These are phyloP conservation scores for Erythrolamprus reginae DNA, from an alignment of 2,113 vertebrate species.

Conservation along the genomic window DNA sequence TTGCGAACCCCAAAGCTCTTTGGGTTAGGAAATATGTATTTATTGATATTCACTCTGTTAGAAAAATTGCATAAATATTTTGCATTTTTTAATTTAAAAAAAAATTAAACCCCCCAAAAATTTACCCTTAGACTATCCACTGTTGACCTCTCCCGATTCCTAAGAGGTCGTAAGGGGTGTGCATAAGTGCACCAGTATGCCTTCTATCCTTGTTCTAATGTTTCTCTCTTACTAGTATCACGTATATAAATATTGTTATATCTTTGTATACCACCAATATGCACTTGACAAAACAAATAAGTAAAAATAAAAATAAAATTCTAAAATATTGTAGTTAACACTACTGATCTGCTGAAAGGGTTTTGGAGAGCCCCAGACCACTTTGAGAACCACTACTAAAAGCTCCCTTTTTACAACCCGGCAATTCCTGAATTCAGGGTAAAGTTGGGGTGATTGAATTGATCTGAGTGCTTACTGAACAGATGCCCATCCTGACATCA, in stretches of 20 bases:
- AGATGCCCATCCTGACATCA: background rate
- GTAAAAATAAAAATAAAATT: no score
- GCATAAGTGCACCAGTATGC: no score
- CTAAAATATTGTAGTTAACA: background rate
- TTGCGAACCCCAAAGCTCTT: background rate
- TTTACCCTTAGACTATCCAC: no score
- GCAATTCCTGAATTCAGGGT: background rate
- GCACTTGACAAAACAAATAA: no score
- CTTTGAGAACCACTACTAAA: background rate
- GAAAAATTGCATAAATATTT: background rate
- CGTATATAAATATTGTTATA: no score
- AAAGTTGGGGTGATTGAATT: background rate
- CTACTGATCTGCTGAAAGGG: background rate
- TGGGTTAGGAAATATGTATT: background rate
- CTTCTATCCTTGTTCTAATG: no score
- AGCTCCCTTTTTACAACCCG: background rate
- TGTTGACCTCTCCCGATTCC: no score
- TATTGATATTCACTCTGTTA: background rate
- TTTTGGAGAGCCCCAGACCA: background rate
- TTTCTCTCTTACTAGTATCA: no score
- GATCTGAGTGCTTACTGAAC: background rate
- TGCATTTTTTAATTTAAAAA: no score
- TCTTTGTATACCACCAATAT: no score
- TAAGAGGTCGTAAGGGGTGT: no score
- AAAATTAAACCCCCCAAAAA: no score